These are phyloP conservation scores for Lepeophtheirus nordmannii DNA, from an alignment of 2,888 invertebrate species.

Conservation along the genomic window DNA sequence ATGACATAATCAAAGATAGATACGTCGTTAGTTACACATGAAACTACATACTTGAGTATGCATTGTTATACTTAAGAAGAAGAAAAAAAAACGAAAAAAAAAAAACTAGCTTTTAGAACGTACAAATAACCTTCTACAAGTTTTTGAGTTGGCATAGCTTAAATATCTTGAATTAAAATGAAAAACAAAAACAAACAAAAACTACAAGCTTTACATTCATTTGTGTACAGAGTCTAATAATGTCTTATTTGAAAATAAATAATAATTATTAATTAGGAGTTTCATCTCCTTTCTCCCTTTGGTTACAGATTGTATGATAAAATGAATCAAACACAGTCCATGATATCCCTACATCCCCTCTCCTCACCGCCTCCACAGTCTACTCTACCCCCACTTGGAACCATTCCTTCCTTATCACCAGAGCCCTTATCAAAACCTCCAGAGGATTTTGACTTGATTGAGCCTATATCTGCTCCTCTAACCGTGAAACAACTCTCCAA, in stretches of 20 bases:
- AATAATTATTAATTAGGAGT: not conserved
- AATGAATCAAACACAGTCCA: not conserved
- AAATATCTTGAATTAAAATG: no score
- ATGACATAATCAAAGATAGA: no score
- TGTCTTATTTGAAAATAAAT: not conserved
- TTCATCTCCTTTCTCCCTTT: not conserved
- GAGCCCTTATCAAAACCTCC: not conserved
- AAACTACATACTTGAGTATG: no score
- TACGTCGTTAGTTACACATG: no score
- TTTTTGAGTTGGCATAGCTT: no score
- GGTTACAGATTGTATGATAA: not conserved
- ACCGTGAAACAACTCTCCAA: not conserved
- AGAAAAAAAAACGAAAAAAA: no score
- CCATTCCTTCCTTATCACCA: not conserved
- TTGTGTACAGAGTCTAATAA: no score
- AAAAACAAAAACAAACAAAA: no score
- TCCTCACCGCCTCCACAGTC: not conserved
- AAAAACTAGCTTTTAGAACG: no score
- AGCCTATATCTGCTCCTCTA: not conserved
- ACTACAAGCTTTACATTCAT: no score
- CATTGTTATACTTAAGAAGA: no score
- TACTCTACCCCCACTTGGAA: not conserved
- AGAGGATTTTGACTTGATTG: not conserved
- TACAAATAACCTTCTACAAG: no score
- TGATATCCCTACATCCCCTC: not conserved